phyloP scores from a whole-genome alignment of 2,888 invertebrate genomes.

The Meghimatium bilineatum region DNA sequence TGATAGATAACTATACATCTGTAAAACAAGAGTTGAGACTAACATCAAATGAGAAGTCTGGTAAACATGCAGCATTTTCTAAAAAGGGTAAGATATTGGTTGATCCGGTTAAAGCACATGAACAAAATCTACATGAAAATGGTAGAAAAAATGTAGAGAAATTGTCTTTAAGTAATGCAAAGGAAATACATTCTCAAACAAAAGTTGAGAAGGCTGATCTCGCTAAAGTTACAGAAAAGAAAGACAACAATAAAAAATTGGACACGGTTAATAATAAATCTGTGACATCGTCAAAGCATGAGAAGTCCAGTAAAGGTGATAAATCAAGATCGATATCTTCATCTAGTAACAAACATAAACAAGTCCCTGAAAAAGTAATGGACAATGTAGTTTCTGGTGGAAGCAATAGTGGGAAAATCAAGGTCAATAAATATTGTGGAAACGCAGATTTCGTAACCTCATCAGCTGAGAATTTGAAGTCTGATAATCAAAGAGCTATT shows the following conservation, averaged over 20 bases:
- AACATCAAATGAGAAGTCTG: neutral
- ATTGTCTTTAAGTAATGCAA: neutral
- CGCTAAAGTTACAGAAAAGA: neutral
- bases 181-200: neutral
- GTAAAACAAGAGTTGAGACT: constrained; percentile 13
- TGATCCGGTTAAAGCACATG: neutral
- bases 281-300: neutral
- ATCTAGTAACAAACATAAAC: neutral
- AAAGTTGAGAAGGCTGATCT: neutral
- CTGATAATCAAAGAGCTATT: neutral
- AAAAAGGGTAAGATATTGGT: neutral
- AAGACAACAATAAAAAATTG: constrained; percentile 4
- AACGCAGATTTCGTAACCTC: neutral
- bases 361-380: neutral
- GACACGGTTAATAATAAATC: neutral
- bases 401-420: neutral
- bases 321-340: neutral
- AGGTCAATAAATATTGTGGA: neutral
- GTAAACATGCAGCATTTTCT: neutral
- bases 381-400: neutral
- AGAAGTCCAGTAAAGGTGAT: neutral
- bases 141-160: constrained; percentile 13
- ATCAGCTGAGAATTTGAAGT: neutral
- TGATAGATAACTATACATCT: neutral
- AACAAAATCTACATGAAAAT: neutral